Base-by-base conservation (phyloP, 2,888 invertebrate species). In the Epirrita christyi region DNA sequence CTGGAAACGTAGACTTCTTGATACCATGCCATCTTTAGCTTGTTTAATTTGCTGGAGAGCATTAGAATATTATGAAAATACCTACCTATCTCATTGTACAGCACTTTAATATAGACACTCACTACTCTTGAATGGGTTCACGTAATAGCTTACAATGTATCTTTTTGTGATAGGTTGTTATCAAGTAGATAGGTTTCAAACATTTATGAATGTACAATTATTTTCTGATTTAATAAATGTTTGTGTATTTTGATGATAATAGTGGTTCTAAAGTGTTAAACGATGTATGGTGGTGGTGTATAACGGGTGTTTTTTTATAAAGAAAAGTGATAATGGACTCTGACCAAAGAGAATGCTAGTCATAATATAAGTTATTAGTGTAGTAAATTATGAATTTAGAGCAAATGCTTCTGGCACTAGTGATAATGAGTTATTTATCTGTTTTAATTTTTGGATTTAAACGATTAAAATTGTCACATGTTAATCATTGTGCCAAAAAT, bases 281-380 rank as follows among this genome's bases (percentile, higher is more conserved):
- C 11, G 43, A 53, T n/a, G 48, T 51, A 53, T 57, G 56, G 60
- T 60, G 56, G 53, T 32, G 55, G 64, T 62, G 59, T 37, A 41
- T 37, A 15, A 40, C 46, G 42, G 46, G 44, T 41, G 47, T 28
- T 46, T 37, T 10, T 28, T 46, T 44, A 34, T 41, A 44, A 47
- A 49, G 43, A 49, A 60, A 58, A 61, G 66, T 64, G 59, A 50
- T 59, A 55, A 43, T 43, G 60, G 52, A 67, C 67, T 67, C 56
- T 65, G 41, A 45, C 56, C 55, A 59, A 63, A 62, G 59, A 67
- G 61, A 63, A 61, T 51, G 59, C 58, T 67, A 67, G 67, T 67
- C 65, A 62, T 65, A 65, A 58, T 57, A 37, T 46, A 62, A 63
- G 60, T 32, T 62, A 63, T 53, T 34, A 63, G 53, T 34, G 13